These are phyloP conservation scores for Stenolophus ochropezus DNA, from an alignment of 2,888 invertebrate species.

Conservation along the genomic window DNA sequence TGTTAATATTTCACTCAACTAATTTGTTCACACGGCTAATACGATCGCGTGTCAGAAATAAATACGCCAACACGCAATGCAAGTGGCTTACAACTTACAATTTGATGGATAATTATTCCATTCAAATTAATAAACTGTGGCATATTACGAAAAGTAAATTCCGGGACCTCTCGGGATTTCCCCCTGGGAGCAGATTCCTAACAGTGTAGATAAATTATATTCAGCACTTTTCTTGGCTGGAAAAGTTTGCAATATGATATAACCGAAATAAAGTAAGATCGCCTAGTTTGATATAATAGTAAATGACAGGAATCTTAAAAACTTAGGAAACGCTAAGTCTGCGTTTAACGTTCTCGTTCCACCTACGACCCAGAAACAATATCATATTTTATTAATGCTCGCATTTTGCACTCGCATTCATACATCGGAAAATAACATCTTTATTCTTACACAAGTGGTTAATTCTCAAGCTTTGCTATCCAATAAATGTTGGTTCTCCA, in stretches of 20 bases:
- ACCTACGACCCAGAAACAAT: conserved; percentile 9
- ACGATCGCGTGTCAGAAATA: conserved; percentile 18
- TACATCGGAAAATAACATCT: not conserved
- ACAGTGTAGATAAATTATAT: conserved; percentile 27
- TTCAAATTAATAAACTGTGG: conserved; percentile 22
- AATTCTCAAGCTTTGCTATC: no score
- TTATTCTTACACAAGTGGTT: not conserved
- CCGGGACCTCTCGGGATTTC: not conserved
- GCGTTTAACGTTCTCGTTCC: conserved; percentile 34
- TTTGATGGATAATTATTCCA: conserved; percentile 9
- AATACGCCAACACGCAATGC: conserved; percentile 12
- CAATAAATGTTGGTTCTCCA: no score
- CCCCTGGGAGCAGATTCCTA: not conserved
- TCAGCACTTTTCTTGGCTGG: conserved; percentile 44
- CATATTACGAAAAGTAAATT: not conserved
- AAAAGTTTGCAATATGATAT: conserved; percentile 47
- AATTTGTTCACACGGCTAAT: conserved; percentile 7
- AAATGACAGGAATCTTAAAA: conserved; percentile 47
- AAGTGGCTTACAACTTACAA: conserved; percentile 14
- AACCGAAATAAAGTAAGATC: conserved; percentile 48
- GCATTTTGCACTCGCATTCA: not conserved
- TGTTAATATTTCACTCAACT: not conserved
- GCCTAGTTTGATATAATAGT: conserved; percentile 45
- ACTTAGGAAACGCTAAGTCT: conserved; percentile 43
- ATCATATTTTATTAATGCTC: conserved; percentile 12